Conservation (phyloP, 2,113 vertebrate genomes). For the Talpa occidentalis region DNA sequence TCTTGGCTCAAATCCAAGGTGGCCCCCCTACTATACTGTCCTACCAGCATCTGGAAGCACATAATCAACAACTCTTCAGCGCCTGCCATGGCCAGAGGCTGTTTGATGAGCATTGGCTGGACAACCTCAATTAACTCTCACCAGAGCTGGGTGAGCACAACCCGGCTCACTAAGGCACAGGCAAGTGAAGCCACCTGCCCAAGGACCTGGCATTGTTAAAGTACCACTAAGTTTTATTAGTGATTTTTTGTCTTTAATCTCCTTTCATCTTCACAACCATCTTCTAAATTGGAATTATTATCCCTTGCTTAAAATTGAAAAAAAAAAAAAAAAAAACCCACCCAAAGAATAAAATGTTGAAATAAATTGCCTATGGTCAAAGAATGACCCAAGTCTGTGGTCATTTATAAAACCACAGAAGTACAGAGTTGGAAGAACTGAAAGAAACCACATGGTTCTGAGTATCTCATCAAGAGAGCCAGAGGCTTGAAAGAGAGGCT, state of each 20-base stretch:
- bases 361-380: neutral
- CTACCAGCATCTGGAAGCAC: neutral
- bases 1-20: neutral
- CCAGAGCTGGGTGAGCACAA: neutral
- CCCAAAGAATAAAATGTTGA: neutral
- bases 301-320: neutral
- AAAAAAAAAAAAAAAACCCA: neutral
- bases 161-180: neutral
- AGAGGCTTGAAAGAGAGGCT: neutral
- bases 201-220: slow-evolving; percentile 12
- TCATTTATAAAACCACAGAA: neutral
- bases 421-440: neutral
- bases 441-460: neutral
- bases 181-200: neutral
- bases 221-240: neutral
- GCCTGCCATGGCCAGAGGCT: neutral
- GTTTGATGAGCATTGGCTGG: neutral
- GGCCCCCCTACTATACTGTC: neutral
- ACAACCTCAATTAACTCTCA: neutral
- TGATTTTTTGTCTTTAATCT: neutral
- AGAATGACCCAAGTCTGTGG: neutral
- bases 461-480: neutral
- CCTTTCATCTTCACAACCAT: neutral
- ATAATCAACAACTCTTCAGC: neutral
- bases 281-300: neutral